Evolutionary conservation across 2,797 vertebrate species (phyloP), one percentile per base, ranked within the genome.

Genomic region (Gambelia wislizenii): DNA sequence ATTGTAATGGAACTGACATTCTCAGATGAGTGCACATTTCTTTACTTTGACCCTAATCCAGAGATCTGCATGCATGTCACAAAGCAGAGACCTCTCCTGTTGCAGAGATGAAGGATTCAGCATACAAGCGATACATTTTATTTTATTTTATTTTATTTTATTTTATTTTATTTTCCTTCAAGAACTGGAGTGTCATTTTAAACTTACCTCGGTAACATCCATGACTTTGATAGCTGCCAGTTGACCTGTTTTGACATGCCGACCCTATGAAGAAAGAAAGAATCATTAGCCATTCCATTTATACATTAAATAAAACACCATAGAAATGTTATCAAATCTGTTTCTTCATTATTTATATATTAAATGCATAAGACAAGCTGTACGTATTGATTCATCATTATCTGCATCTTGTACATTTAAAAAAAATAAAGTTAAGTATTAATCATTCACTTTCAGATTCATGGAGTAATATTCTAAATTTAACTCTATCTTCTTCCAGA

Each of bases 211-310:
- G 0, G 99, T 99, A 96, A 99, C 99, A 0, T 99, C 99, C 99
- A 99, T 99, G 97, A 99, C 99, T 97, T 99, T 99, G 96, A 99
- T 99, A 96, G 99, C 99, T 4, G 99, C 99, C 97, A 99, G 96
- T 90, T 99, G 99, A 93, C 99, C 99, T 0, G 99, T 99, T 97
- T 99, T 99, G 97, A 99, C 99, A 98, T 99, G 99, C 87, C 99
- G 98, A 93, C 99, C 99, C 99, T 99, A 96, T 86, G 95, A 86
- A 93, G 93, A 8, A 82, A 95, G 87, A 94, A 52, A 92, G 2
- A 54, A 3, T 93, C 22, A 14, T 30, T 52, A 69, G 89, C 20
- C 20, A 52, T 80, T 69, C 89, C 54, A 91, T 42, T 36, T 25
- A 59, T 87, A 18, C 75, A 69, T 78, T 83, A 91, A 3, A 33